Evolutionary conservation across 2,797 vertebrate species (phyloP).

Genomic region (Heterohyrax brucei): DNA sequence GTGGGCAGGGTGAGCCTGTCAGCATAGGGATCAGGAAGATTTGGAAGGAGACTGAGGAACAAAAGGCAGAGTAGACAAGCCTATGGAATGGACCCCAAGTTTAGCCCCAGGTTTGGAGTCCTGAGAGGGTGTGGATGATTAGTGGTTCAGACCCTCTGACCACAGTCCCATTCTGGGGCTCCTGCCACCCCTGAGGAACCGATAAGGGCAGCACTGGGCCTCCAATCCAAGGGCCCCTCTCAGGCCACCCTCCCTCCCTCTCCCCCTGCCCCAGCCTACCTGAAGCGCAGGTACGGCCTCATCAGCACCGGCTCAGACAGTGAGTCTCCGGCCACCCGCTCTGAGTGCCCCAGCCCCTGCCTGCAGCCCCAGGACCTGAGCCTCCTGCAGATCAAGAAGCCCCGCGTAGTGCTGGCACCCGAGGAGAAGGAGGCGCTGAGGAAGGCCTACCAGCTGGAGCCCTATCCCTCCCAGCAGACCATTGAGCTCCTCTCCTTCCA

Average conservation of each 20-base stretch:
- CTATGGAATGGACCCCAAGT: rapidly evolving
- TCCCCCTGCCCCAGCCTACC: slow-evolving; percentile 93
- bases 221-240: neutral
- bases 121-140: neutral
- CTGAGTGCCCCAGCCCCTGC: slow-evolving; percentile 96
- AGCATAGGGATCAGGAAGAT: rapidly evolving
- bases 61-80: neutral
- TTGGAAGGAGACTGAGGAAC: neutral
- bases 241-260: neutral
- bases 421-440: slow-evolving; percentile 98
- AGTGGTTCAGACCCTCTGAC: neutral
- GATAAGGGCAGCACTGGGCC: neutral
- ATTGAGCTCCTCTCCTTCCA: slow-evolving; percentile 97
- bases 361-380: slow-evolving; percentile 94
- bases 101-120: neutral
- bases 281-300: slow-evolving; percentile 98
- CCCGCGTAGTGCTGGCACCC: slow-evolving; percentile 96
- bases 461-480: slow-evolving; percentile 99
- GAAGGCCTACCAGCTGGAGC: slow-evolving; percentile 97
- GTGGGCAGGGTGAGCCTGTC: rapidly evolving
- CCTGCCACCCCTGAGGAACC: neutral
- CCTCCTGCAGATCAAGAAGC: slow-evolving; percentile 97
- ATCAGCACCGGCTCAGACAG: slow-evolving; percentile 96
- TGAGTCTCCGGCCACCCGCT: slow-evolving; percentile 95
- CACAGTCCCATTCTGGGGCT: too few species aligned